Evolutionary conservation across 2,888 invertebrate species (phyloP), one percentile per base, ranked within the genome.

Genomic region (Cephus rjabovi): DNA sequence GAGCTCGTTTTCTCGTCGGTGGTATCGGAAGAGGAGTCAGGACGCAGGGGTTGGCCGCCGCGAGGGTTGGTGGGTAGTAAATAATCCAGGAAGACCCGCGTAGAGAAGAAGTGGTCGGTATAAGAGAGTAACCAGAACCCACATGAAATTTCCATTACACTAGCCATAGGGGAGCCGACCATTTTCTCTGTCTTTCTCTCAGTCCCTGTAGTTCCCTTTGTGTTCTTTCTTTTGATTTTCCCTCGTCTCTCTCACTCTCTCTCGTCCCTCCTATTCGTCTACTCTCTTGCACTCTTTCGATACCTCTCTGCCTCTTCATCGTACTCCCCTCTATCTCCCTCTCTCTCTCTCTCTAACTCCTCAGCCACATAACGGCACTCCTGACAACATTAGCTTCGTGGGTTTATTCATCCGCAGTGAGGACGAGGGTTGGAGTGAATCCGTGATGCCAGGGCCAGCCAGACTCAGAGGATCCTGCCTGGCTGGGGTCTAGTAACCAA

Each of bases 371-470:
- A 56, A 56, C 31, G n/a, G 35, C 70, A 74, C 37, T 33, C 71
- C 31, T 77, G 69, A 34, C 76, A 74, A 37, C 73, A 74, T 35
- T 40, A 75, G 35, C 69, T 70, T 40, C 77, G 74, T 79, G 80
- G 78, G 83, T 85, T 85, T 86, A 83, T 86, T 86, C 84, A 86
- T 81, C 82, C 82, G 82, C 84, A 77, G n/a, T 80, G 84, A 83
- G 82, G 80, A 81, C 76, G 82, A 80, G 85, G 81, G 40, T 15
- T 30, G 73, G 34, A 40, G 33, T 69, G 70, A 75, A 12, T 37
- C 56, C 74, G 33, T 74, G 34, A 69, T 37, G 68, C 37, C n/a
- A 69, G 35, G 56, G 6, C 23, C 68, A 74, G 74, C 68, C 74
- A 69, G 30, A 77, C 74, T 74, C n/a, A 2, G 81, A 81, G 73